A percentile compares a stretch with the other conserved stretches of the same genome.
Evolutionary conservation across 2,113 vertebrate genomes (phyloP).

Genomic region (Antigone vipio): DNA sequence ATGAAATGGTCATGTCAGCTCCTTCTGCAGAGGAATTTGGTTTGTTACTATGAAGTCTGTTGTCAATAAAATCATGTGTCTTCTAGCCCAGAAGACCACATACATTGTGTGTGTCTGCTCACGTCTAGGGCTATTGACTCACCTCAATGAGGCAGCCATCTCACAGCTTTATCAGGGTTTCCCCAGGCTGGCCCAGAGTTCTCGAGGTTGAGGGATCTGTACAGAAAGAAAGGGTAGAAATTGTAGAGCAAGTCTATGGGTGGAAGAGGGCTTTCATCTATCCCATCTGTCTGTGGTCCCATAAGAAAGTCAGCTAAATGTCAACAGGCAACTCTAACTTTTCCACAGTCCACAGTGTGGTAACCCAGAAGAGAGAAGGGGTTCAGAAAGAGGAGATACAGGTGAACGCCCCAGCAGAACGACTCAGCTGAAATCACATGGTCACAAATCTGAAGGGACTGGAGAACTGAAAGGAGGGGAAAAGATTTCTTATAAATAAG

Average conservation of each 20-base stretch:
- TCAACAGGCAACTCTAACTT: not conserved
- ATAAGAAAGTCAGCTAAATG: not conserved
- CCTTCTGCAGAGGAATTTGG: not conserved
- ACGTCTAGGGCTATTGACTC: not conserved
- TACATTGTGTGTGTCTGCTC: not conserved
- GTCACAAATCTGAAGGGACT: not conserved
- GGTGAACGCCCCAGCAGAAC: not conserved
- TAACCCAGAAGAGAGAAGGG: not conserved
- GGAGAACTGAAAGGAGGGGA: not conserved
- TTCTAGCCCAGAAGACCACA: not conserved
- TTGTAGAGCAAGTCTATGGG: not conserved
- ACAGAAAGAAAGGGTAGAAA: not conserved
- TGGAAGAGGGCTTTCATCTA: not conserved
- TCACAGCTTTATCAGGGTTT: not conserved
- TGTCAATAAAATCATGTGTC: not conserved
- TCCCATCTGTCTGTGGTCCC: not conserved
- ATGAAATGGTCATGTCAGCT: not conserved
- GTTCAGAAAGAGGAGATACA: not conserved
- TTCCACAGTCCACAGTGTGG: not conserved
- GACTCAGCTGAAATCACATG: not conserved
- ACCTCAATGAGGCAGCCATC: not conserved
- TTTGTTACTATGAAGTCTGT: not conserved
- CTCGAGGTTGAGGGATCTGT: not conserved
- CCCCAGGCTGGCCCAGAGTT: not conserved
- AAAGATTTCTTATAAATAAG: not conserved